Percentiles rank a stretch among this genome's conserved stretches.
phyloP scores from a whole-genome alignment of 2,797 vertebrate genomes.

The Amblyraja radiata region DNA sequence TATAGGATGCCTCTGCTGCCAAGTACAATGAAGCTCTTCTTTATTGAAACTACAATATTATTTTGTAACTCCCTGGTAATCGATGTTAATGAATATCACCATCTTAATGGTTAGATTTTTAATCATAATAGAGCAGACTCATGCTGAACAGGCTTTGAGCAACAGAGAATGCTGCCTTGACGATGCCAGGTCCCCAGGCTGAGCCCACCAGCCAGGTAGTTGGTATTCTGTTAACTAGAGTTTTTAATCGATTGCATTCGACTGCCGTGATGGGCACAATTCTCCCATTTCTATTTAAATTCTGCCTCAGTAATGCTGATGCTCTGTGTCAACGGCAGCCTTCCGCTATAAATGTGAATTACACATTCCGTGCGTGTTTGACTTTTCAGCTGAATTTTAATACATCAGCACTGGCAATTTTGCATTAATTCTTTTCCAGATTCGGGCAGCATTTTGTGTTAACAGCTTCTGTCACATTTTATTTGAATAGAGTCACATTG shows the following conservation, averaged over 20 bases:
- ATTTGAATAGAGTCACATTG: not conserved
- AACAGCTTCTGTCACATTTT: constrained; percentile 15
- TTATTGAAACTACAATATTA: not conserved
- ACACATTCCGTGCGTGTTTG: constrained; percentile 18
- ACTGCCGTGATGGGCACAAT: not conserved
- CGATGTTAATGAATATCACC: not conserved
- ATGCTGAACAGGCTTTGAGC: not conserved
- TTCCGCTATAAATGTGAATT: not conserved
- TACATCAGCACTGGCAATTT: constrained; percentile 31
- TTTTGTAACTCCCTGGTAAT: constrained; percentile 12
- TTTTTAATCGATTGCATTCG: constrained; percentile 8
- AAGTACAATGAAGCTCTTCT: not conserved
- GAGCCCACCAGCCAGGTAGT: not conserved
- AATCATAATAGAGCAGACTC: not conserved
- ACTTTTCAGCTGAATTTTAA: constrained; percentile 28
- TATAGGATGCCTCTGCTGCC: not conserved
- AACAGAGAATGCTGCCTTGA: not conserved
- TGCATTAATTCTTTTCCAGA: constrained; percentile 18
- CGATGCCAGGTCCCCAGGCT: not conserved
- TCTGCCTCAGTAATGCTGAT: constrained; percentile 15
- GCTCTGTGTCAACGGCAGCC: constrained; percentile 2
- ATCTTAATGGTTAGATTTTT: not conserved
- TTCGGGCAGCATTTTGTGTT: not conserved
- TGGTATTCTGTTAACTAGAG: constrained; percentile 1
- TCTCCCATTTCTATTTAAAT: constrained; percentile 21